phyloP scores from a whole-genome alignment of 2,797 vertebrate genomes.

The Lacerta viridis region DNA sequence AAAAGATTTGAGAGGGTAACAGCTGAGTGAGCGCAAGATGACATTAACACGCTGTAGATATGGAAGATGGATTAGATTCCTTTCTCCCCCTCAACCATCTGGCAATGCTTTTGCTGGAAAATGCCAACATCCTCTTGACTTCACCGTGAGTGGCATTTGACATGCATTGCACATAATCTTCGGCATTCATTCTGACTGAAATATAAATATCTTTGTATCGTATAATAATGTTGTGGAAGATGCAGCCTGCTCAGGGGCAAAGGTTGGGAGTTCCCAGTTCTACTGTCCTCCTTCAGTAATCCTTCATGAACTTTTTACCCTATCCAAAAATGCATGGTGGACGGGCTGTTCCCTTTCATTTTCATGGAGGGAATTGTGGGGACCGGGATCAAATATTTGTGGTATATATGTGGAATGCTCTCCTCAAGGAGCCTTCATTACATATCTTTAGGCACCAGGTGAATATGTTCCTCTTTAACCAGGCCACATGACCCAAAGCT shows the following conservation, averaged over 20 bases:
- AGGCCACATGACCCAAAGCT: too few species aligned
- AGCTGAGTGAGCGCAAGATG: conserved; percentile 38
- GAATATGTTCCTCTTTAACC: too few species aligned
- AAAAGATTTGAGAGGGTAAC: conserved; percentile 34
- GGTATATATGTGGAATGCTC: not conserved
- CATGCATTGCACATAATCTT: not conserved
- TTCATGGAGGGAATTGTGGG: not conserved
- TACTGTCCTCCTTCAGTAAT: not conserved
- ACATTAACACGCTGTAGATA: conserved; percentile 38
- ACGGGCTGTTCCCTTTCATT: not conserved
- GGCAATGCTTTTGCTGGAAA: conserved; percentile 6
- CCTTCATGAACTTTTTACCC: not conserved
- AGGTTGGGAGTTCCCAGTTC: not conserved
- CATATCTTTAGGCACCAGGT: too few species aligned
- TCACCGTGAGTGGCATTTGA: not conserved
- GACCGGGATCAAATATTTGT: too few species aligned
- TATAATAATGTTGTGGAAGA: too few species aligned
- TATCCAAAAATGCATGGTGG: not conserved
- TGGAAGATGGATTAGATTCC: conserved; percentile 36
- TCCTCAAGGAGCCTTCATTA: too few species aligned
- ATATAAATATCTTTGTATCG: not conserved
- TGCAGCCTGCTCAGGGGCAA: not conserved
- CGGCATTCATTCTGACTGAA: not conserved
- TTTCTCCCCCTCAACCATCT: conserved; percentile 33
- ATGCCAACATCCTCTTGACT: conserved; percentile 12